Base-by-base conservation (phyloP, 2,888 invertebrate species). In the Nomada lathburiana region DNA sequence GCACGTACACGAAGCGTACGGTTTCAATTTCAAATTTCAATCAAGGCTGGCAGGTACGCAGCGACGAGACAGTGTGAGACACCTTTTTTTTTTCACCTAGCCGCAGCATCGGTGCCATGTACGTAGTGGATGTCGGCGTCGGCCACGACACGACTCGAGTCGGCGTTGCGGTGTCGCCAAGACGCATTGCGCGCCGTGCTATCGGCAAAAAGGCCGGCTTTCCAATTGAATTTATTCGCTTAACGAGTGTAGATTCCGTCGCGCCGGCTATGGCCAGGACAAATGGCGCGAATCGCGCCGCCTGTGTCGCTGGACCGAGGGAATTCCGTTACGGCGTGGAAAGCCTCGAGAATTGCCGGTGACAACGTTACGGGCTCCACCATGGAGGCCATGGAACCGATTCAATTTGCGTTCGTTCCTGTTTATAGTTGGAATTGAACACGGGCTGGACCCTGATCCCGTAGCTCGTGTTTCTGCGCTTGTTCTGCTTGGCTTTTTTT, bases 181-280 rank as follows among this genome's bases (percentile, higher is more conserved):
- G 92, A 92, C 90, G 89, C 90, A 91, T 92, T 90, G 92, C 92
- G 90, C 90, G 90, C 89, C 75, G 68, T 69, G 76, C 80, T 75
- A 88, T 89, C 85, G 86, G 86, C 88, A 89, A 91, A 91, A 91
- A 90, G 87, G 77, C 75, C 68, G 70, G 76, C 71, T 84, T 88
- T 88, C 86, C 91, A 88, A 91, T 91, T 90, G 90, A 90, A 92
- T 92, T 90, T 90, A 90, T 89, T 88, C 89, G 82, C 75, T 80
- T 88, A 89, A 89, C 89, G 90, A 90, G 90, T 87, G 82, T 82
- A 80, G 82, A 84, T 74, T 80, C 75, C 68, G 74, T 70, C 65
- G 82, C 63, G 82, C 84, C 85, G 78, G 73, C 79, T 87, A 90
- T 86, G 89, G 85, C 82, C 79, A 59, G 85, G 89, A 88, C 90